Evolutionary conservation across 2,888 invertebrate species (phyloP), one percentile per base, ranked within the genome.

Genomic region (Seira ritae): DNA sequence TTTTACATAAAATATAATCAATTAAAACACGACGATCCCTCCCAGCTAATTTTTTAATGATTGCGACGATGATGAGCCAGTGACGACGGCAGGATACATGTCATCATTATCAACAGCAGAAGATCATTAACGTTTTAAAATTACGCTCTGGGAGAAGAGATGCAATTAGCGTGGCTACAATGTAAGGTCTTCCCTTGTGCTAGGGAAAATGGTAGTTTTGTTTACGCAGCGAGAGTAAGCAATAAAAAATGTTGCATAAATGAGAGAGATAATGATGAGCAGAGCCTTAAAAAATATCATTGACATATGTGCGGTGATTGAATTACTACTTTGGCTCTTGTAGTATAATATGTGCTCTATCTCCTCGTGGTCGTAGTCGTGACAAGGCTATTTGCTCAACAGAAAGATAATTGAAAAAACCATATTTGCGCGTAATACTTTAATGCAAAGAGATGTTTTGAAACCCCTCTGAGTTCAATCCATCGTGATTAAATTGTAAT

Each of bases 191-290:
- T 12, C 6, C 55, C 55, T 55, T 55, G 55, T 55, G 55, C 55
- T 17, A 55, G 42, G 12, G 42, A 42, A 42, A 42, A 55, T 55
- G 15, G 12, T 55, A 55, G 42, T 42, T 42, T 12, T 42, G 42
- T 42, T 55, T 55, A 17, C 55, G 3, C 6, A 55, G 55, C 55
- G 12, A 17, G 12, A 12, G 42, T 42, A n/a, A 2, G 31, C 31
- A 31, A 31, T 31, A 55, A 55, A 55, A 55, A 55, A 55, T 17
- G 17, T 55, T 55, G 55, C 55, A 55, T 55, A 55, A 55, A 55
- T 42, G 42, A 42, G 15, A 17, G 15, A 8, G 55, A 55, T 55
- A 55, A 55, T 55, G 55, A 55, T 17, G 15, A 55, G 55, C 55
- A 55, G 12, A 55, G 55, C 3, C 55, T 42, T 42, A 55, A 55